Conservation (phyloP, 2,797 vertebrate genomes). For the Potorous gilbertii region DNA sequence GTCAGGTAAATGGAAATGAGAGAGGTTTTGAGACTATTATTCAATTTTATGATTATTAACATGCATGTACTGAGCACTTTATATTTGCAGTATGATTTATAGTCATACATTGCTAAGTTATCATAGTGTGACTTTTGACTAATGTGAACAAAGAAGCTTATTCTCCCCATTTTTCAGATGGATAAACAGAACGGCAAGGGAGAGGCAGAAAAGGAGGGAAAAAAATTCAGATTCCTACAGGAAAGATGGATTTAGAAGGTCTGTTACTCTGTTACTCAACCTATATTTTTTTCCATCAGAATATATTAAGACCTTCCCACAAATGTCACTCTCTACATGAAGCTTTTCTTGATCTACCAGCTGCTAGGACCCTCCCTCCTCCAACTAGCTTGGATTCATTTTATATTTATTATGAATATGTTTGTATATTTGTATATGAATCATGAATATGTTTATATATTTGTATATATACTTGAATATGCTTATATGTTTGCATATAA, state of each 20-base stretch:
- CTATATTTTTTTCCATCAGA: conserved; percentile 17
- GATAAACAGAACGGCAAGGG: conserved; percentile 10
- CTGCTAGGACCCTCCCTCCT: background rate
- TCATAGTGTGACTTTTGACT: background rate
- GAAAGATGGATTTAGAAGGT: conserved; percentile 34
- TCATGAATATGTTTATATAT: background rate
- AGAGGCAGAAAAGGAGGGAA: background rate
- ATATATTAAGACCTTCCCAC: background rate
- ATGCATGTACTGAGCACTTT: conserved; percentile 9
- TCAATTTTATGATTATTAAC: background rate
- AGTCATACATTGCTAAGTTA: conserved; percentile 38
- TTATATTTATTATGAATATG: background rate
- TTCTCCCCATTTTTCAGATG: conserved; percentile 15
- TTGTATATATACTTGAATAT: background rate
- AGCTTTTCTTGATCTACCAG: background rate
- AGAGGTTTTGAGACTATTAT: conserved; percentile 78
- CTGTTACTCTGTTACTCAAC: background rate
- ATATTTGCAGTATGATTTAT: background rate
- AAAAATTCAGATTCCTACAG: background rate
- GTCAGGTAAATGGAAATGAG: conserved; percentile 78
- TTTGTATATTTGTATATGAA: background rate
- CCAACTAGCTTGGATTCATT: background rate
- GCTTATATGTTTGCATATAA: background rate
- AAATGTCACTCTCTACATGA: background rate
- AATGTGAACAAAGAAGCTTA: background rate